phyloP scores from a whole-genome alignment of 2,888 invertebrate genomes.

The Scaptomyza polygonia region DNA sequence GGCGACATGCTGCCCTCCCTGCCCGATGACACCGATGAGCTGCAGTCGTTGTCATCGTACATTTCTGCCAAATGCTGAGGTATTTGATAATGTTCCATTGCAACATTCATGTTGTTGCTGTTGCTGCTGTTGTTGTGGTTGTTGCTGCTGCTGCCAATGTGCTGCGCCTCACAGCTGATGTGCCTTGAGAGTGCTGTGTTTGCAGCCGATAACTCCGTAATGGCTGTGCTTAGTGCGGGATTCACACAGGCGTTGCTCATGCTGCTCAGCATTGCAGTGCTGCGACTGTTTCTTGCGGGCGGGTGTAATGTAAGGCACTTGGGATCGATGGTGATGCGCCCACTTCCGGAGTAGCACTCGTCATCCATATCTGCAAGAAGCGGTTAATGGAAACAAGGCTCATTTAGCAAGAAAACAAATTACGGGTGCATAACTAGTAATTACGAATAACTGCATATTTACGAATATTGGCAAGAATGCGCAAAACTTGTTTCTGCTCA shows the following conservation, averaged over 20 bases:
- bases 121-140: slow-evolving; percentile 25
- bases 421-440: not conserved
- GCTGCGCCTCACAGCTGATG: slow-evolving; percentile 28
- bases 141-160: slow-evolving; percentile 22
- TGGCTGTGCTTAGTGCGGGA: slow-evolving; percentile 61
- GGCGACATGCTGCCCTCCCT: slow-evolving; percentile 80
- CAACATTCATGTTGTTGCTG: slow-evolving; percentile 35
- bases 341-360: slow-evolving; percentile 91
- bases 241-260: slow-evolving; percentile 53
- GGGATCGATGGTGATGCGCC: slow-evolving; percentile 76
- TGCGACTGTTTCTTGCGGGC: slow-evolving; percentile 56
- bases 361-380: slow-evolving; percentile 92
- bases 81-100: slow-evolving; percentile 77
- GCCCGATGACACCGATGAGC: slow-evolving; percentile 69
- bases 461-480: not conserved
- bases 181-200: slow-evolving; percentile 30
- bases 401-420: not conserved
- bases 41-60: slow-evolving; percentile 71
- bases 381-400: not conserved
- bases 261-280: slow-evolving; percentile 58
- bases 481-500: not conserved
- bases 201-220: slow-evolving; percentile 53
- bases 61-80: slow-evolving; percentile 73
- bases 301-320: slow-evolving; percentile 75
- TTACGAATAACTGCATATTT: not conserved